Evolutionary conservation across 2,113 vertebrate genomes (phyloP).

Genomic region (Pseudorectes ferrugineus): DNA sequence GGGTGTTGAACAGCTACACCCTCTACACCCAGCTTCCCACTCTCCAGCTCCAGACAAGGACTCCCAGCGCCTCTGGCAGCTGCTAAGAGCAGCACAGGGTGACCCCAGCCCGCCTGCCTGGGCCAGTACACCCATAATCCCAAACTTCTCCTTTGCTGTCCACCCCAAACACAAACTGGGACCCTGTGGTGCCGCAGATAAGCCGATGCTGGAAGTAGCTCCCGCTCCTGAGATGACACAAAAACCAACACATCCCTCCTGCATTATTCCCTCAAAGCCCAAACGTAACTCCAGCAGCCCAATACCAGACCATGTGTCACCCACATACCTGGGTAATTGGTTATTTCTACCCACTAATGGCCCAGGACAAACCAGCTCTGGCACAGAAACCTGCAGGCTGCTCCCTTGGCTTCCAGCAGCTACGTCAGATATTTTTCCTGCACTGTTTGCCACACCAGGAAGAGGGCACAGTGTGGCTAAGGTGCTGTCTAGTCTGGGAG

Average conservation of each 20-base stretch:
- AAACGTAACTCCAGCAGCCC: neutral
- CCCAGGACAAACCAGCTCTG: neutral
- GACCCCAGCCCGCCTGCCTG: neutral
- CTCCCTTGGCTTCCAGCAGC: neutral
- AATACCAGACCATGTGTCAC: no score
- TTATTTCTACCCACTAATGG: neutral
- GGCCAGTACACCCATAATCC: neutral
- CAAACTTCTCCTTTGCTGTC: neutral
- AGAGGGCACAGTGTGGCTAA: neutral
- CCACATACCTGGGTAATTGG: rapidly evolving
- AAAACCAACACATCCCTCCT: neutral
- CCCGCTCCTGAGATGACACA: neutral
- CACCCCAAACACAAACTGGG: neutral
- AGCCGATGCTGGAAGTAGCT: neutral
- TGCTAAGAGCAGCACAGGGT: neutral
- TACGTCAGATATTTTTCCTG: neutral
- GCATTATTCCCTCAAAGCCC: neutral
- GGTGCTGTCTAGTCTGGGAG: neutral
- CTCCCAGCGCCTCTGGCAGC: neutral
- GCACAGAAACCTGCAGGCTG: neutral
- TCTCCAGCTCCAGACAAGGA: neutral
- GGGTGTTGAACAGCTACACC: rapidly evolving
- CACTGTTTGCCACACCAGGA: neutral
- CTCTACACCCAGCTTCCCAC: neutral
- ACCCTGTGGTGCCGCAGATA: rapidly evolving